phyloP scores from a whole-genome alignment of 1,140 invertebrate species.

The Drosophila neocordata region DNA sequence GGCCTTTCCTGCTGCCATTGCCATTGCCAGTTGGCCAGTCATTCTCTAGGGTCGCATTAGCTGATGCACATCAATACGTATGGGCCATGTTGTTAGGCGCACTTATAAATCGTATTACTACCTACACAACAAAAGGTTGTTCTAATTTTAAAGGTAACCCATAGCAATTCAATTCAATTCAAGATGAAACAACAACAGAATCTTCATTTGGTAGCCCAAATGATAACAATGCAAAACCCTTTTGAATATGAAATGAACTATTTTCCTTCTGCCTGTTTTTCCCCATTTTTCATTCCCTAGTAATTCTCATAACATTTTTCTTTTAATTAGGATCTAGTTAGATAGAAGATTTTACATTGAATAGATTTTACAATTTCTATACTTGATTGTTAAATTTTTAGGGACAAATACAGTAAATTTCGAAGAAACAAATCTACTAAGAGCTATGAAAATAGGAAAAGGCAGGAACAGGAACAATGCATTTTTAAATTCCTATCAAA shows the following conservation, averaged over 20 bases:
- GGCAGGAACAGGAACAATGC: too few species aligned
- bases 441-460: too few species aligned
- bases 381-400: neutral
- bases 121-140: constrained; percentile 38
- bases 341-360: neutral
- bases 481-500: too few species aligned
- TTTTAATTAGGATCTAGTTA: neutral
- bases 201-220: neutral
- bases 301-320: neutral
- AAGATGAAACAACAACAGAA: constrained; percentile 20
- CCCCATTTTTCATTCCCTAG: too few species aligned
- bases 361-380: neutral
- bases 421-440: too few species aligned
- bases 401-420: neutral
- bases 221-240: neutral
- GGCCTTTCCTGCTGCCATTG: too few species aligned
- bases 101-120: constrained; percentile 77
- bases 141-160: constrained; percentile 71
- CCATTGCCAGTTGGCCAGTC: constrained; percentile 39
- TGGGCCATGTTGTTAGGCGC: constrained; percentile 65
- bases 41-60: constrained; percentile 76
- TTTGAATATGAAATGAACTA: constrained; percentile 1
- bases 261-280: neutral
- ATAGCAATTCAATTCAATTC: constrained; percentile 27
- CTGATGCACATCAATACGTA: constrained; percentile 67